Percentiles rank a stretch among this genome's conserved stretches.
phyloP scores from a whole-genome alignment of 2,113 vertebrate genomes.

The Myocastor coypus region DNA sequence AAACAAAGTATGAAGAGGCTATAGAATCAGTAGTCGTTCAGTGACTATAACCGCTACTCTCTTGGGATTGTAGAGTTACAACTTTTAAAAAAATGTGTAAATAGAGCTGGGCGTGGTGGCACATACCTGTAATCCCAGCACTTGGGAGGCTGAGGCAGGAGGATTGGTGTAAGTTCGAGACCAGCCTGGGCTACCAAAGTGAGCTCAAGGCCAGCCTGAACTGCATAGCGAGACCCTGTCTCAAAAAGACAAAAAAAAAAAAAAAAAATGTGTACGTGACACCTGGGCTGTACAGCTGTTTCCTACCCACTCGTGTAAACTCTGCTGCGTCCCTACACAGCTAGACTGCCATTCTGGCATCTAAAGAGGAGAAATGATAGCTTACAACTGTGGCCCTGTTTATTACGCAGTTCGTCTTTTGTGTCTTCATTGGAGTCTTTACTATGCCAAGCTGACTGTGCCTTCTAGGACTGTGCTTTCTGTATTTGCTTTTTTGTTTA shows the following conservation, averaged over 20 bases:
- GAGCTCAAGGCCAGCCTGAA: too few species aligned
- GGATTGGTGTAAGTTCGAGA: too few species aligned
- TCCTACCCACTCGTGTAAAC: slow-evolving; percentile 82
- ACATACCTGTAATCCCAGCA: too few species aligned
- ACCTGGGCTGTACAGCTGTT: slow-evolving; percentile 95
- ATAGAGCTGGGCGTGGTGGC: too few species aligned
- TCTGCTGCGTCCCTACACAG: slow-evolving; percentile 87
- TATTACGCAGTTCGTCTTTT: slow-evolving; percentile 92
- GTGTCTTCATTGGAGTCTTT: slow-evolving; percentile 94
- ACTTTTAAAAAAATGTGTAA: slow-evolving; percentile 87
- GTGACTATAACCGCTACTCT: slow-evolving; percentile 87
- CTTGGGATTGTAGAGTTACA: slow-evolving; percentile 89
- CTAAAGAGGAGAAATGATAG: slow-evolving; percentile 85
- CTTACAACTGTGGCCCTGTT: slow-evolving; percentile 90
- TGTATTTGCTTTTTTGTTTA: slow-evolving; percentile 24
- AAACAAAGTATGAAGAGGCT: slow-evolving; percentile 86
- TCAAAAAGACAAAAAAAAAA: too few species aligned
- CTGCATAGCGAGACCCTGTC: too few species aligned
- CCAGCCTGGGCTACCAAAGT: too few species aligned
- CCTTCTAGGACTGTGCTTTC: slow-evolving; percentile 78
- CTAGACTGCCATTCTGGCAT: slow-evolving; percentile 89
- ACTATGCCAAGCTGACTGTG: slow-evolving; percentile 96
- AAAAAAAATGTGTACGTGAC: too few species aligned
- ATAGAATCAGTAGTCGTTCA: slow-evolving; percentile 89
- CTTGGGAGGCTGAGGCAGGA: too few species aligned